Evolutionary conservation across 2,888 invertebrate species (phyloP).

Genomic region (Euzophera pinguis): DNA sequence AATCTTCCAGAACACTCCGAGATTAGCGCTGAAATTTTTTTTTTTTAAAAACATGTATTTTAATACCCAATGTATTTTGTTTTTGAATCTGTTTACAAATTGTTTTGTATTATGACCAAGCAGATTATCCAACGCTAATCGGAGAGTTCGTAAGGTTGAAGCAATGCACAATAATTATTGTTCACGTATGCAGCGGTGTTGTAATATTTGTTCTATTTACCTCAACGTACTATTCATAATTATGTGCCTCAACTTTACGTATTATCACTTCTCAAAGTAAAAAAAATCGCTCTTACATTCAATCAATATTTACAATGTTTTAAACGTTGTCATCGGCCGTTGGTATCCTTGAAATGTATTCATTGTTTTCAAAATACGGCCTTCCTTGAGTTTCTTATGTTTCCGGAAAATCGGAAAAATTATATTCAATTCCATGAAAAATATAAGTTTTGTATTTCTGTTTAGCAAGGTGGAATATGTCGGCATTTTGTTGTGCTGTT

Average conservation of each 20-base stretch:
- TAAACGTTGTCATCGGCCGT: not conserved
- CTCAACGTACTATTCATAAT: too few species aligned
- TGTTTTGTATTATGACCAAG: too few species aligned
- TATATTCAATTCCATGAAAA: not conserved
- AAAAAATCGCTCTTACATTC: conserved; percentile 23
- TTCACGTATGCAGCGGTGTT: too few species aligned
- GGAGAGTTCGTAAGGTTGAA: too few species aligned
- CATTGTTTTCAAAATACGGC: conserved; percentile 5
- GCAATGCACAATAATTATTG: too few species aligned
- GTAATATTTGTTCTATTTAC: not conserved
- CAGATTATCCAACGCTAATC: too few species aligned
- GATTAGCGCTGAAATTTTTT: not conserved
- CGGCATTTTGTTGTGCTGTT: conserved; percentile 84
- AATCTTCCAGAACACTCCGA: not conserved
- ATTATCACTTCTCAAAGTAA: conserved; percentile 6
- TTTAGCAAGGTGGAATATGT: conserved; percentile 67
- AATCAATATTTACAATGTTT: conserved; percentile 6
- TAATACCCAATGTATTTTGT: too few species aligned
- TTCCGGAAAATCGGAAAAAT: not conserved
- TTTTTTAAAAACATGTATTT: too few species aligned
- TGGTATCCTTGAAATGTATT: not conserved
- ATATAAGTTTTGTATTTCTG: not conserved
- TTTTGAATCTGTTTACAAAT: too few species aligned
- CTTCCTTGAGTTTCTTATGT: conserved; percentile 1
- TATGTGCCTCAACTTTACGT: too few species aligned